Conservation (phyloP, 2,888 invertebrate genomes). For the Patella pellucida region DNA sequence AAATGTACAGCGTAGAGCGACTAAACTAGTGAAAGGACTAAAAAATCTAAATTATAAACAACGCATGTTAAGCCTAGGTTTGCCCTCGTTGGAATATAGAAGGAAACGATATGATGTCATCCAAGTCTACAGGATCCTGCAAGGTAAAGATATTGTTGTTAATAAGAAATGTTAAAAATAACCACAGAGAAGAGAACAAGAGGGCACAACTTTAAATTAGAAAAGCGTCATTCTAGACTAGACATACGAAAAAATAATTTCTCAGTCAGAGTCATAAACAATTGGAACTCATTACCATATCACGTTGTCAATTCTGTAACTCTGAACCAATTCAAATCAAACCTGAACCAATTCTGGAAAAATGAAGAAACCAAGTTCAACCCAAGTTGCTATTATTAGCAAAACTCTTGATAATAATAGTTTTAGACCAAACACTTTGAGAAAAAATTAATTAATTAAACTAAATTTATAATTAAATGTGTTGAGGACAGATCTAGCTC, state of each 20-base stretch:
- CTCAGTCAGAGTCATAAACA: slow-evolving; percentile 17
- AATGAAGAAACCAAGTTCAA: too few species aligned
- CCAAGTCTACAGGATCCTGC: slow-evolving; percentile 16
- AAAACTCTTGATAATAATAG: too few species aligned
- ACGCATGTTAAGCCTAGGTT: slow-evolving; percentile 10
- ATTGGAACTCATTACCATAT: slow-evolving; percentile 8
- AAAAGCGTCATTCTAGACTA: slow-evolving; percentile 8
- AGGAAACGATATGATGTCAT: slow-evolving; percentile 26
- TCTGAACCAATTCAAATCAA: slow-evolving; percentile 15
- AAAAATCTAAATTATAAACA: slow-evolving; percentile 22
- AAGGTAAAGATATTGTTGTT: too few species aligned
- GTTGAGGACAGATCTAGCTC: too few species aligned
- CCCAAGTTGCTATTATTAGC: too few species aligned
- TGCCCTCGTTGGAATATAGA: slow-evolving; percentile 21
- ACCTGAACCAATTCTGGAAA: neutral
- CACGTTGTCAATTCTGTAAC: slow-evolving; percentile 7
- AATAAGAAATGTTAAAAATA: slow-evolving; percentile 11
- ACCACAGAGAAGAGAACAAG: too few species aligned
- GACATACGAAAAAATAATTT: slow-evolving; percentile 18
- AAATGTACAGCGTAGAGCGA: slow-evolving; percentile 28
- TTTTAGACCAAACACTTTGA: too few species aligned
- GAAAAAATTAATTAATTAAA: too few species aligned
- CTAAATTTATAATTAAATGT: too few species aligned
- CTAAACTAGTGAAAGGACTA: too few species aligned
- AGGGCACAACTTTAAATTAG: too few species aligned